Conservation (phyloP, 2,113 vertebrate species). For the Scomber scombrus region DNA sequence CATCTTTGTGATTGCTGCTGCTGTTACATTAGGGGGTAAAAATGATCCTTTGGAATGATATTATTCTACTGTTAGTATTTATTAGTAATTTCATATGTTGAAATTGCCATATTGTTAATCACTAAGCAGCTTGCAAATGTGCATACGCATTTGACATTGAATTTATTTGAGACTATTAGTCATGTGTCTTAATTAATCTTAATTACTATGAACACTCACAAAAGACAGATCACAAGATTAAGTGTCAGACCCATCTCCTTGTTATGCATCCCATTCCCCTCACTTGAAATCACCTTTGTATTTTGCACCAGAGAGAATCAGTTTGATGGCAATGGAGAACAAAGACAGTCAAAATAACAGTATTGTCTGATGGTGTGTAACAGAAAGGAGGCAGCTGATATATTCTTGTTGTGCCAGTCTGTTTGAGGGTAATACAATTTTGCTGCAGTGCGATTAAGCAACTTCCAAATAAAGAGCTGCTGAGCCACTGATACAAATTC, state of each 20-base stretch:
- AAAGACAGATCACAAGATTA: conserved; percentile 24
- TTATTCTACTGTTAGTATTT: background rate
- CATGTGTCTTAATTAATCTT: conserved; percentile 35
- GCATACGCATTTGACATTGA: conserved; percentile 13
- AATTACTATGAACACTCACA: conserved; percentile 38
- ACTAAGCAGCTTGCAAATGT: conserved; percentile 9
- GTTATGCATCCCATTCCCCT: conserved; percentile 12
- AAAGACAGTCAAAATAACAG: conserved; percentile 36
- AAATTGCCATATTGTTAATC: conserved; percentile 13
- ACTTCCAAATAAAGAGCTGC: conserved; percentile 43
- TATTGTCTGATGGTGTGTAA: conserved; percentile 30
- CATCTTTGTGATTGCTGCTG: no score
- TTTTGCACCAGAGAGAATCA: conserved; percentile 24
- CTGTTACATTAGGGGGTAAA: no score
- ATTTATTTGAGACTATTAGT: conserved; percentile 33
- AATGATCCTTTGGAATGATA: no score
- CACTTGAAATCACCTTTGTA: conserved; percentile 17
- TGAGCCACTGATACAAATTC: conserved; percentile 64
- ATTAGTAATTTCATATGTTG: background rate
- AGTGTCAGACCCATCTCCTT: background rate
- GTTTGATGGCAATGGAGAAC: conserved; percentile 8
- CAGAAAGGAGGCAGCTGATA: conserved; percentile 34
- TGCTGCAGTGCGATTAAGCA: conserved; percentile 49
- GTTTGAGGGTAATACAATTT: conserved; percentile 15
- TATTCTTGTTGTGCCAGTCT: conserved; percentile 13